These are phyloP conservation scores for Neuroterus valhalla DNA, from an alignment of 1,140 invertebrate species.

Conservation along the genomic window DNA sequence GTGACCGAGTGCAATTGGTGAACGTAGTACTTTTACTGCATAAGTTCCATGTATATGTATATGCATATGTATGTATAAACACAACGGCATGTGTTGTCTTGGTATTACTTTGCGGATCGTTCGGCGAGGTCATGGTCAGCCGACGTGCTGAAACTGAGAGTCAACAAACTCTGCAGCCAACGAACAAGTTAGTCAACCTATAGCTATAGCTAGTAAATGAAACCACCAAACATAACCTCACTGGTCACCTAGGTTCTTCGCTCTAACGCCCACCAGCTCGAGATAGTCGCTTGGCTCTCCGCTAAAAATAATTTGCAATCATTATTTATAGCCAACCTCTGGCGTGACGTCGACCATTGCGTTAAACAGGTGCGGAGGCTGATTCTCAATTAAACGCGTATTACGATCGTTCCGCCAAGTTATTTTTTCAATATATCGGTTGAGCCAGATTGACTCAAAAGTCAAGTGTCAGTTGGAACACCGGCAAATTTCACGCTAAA, in stretches of 20 bases:
- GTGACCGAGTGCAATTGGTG: not conserved
- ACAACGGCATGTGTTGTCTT: constrained; percentile 56
- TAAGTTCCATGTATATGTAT: constrained; percentile 5
- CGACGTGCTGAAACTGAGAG: constrained; percentile 72
- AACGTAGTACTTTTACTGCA: constrained; percentile 2
- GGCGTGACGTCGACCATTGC: constrained; percentile 31
- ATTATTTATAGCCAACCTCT: constrained; percentile 53
- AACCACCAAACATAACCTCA: constrained; percentile 54
- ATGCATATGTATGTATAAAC: constrained; percentile 34
- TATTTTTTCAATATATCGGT: not conserved
- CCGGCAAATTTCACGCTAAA: too few species aligned
- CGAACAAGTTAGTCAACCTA: constrained; percentile 38
- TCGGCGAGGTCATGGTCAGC: constrained; percentile 74
- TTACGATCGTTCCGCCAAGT: constrained; percentile 14
- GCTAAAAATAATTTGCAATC: constrained; percentile 58
- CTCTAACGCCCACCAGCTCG: constrained; percentile 34
- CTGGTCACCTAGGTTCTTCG: constrained; percentile 48
- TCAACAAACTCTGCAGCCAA: constrained; percentile 71
- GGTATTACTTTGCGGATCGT: constrained; percentile 68
- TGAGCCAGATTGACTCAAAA: not conserved
- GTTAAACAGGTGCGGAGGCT: constrained; percentile 41
- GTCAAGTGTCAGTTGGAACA: not conserved
- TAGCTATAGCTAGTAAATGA: constrained; percentile 55
- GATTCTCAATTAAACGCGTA: constrained; percentile 18
- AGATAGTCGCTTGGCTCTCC: not conserved